Conservation (phyloP, 1,140 invertebrate species). For the Yoshiicerus persimilis region DNA sequence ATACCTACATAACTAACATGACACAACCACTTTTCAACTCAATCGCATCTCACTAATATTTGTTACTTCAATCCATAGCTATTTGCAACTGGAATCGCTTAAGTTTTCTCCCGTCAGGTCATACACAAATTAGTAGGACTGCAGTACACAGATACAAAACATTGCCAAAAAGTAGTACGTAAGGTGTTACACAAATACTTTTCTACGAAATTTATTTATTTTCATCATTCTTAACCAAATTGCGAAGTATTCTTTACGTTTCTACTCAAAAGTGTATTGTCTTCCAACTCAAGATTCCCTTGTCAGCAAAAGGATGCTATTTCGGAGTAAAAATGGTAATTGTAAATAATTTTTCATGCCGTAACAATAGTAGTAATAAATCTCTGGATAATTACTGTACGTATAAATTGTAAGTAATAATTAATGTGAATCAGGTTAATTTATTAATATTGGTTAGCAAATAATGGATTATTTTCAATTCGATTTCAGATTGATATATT, state of each 20-base stretch:
- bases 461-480: not conserved
- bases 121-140: not conserved
- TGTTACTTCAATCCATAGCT: too few species aligned
- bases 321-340: slow-evolving; percentile 5
- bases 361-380: not conserved
- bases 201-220: too few species aligned
- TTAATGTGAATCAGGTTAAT: too few species aligned
- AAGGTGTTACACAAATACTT: too few species aligned
- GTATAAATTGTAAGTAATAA: too few species aligned
- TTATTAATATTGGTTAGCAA: not conserved
- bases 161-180: not conserved
- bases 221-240: too few species aligned
- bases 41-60: not conserved
- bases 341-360: not conserved
- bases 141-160: not conserved
- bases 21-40: too few species aligned
- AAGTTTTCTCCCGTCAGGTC: not conserved
- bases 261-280: not conserved
- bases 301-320: not conserved
- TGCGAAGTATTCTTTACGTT: too few species aligned
- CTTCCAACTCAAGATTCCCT: not conserved
- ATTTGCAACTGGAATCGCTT: not conserved
- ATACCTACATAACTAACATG: not conserved
- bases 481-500: not conserved
- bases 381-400: not conserved